Base-by-base conservation (phyloP, 2,797 vertebrate species). In the Brotula barbata region DNA sequence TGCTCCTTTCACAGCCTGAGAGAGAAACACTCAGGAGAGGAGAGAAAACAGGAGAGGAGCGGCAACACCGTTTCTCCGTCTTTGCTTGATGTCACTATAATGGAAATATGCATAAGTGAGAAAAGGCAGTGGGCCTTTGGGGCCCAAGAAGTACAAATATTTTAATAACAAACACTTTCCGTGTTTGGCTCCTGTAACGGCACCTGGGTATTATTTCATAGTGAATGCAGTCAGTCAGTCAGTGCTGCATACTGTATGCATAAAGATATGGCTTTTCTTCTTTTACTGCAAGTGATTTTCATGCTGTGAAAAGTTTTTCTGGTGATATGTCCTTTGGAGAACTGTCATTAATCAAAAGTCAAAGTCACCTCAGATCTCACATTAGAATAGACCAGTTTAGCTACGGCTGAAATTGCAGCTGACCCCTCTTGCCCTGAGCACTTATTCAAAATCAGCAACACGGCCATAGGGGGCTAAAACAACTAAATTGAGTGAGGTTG, bases 271-370 rank as follows among this genome's bases (percentile, higher is more conserved):
- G 80, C 78, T 81, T 87, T 84, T 86, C 65, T 66, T 71, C 68
- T 80, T 83, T 81, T 70, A 79, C 75, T 82, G 79, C 75, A 83
- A 86, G 81, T 71, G 83, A 73, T 85, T 86, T 87, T 75, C 47
- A 64, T 72, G 80, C 76, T 21, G 77, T 59, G 78, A 70, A 89
- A 90, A 89, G 84, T 88, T 86, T 87, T 82, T 65, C 83, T 58
- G 74, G 79, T 78, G 76, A 88, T 81, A 75, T 76, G 86, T 89
- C 87, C 88, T 90, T 90, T 89, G 80, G 84, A 86, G 83, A 86
- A 85, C 80, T 84, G 85, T 88, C 89, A 86, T 90, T 90, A 89
- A 90, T 90, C 88, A 90, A 85, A 89, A 89, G 86, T 90, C 89
- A 89, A 90, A 90, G 89, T 90, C 89, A 90, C 89, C 88, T 89